phyloP scores from a whole-genome alignment of 2,113 vertebrate species.

The Morone saxatilis region DNA sequence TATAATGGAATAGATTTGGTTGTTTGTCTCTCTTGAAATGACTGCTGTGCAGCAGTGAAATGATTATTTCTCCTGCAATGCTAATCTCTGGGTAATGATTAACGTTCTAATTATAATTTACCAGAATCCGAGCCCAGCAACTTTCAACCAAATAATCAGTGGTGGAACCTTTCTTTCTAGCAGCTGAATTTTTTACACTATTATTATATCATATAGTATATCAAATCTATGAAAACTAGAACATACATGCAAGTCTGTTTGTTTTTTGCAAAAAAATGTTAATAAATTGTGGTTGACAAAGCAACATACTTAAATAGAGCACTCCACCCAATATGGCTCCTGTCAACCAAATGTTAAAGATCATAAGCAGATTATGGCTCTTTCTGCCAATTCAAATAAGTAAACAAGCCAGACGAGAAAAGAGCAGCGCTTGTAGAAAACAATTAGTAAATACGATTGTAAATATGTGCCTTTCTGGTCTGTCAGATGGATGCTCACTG shows the following conservation, averaged over 20 bases:
- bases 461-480: conserved; percentile 1
- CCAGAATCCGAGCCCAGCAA: conserved; percentile 64
- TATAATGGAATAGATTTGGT: conserved; percentile 70
- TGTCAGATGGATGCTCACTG: conserved; percentile 7
- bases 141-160: conserved; percentile 69
- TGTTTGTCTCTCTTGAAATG: conserved; percentile 77
- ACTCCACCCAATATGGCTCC: conserved; percentile 27
- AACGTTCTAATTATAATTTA: conserved; percentile 77
- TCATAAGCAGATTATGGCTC: conserved; percentile 68
- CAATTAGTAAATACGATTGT: conserved; percentile 31
- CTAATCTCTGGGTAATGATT: conserved; percentile 77
- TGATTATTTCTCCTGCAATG: conserved; percentile 71
- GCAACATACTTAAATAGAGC: conserved; percentile 23
- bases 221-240: not conserved
- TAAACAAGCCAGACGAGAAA: conserved; percentile 55
- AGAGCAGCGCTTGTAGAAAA: conserved; percentile 23
- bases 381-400: conserved; percentile 63
- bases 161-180: conserved; percentile 51
- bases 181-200: conserved; percentile 13
- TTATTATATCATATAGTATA: conserved; percentile 13
- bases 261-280: conserved; percentile 17
- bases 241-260: not conserved
- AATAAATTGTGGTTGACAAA: conserved; percentile 34
- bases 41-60: conserved; percentile 68
- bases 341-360: conserved; percentile 64